phyloP scores from a whole-genome alignment of 1,140 invertebrate species.

The Gryon sp. region DNA sequence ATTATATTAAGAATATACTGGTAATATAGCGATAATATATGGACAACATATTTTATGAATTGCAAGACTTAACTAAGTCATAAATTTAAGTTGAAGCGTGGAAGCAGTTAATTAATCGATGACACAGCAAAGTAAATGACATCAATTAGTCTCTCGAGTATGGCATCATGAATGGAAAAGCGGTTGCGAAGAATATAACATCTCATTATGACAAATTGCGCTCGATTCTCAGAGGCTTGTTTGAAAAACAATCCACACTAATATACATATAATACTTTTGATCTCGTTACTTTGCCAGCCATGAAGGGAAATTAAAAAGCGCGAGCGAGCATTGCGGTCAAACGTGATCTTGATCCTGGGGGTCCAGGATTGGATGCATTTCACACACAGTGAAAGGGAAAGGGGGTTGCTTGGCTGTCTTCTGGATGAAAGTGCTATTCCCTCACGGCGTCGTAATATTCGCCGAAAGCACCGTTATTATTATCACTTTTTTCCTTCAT shows the following conservation, averaged over 20 bases:
- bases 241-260: conserved; percentile 39
- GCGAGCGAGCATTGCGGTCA: conserved; percentile 53
- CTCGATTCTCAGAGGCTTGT: conserved; percentile 36
- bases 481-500: conserved; percentile 22
- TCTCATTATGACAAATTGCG: conserved; percentile 47
- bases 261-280: conserved; percentile 61
- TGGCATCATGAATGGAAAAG: conserved; percentile 3
- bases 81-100: too few species aligned
- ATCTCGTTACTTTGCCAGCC: conserved; percentile 31
- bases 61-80: too few species aligned
- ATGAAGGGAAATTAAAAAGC: conserved; percentile 48
- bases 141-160: conserved; percentile 11
- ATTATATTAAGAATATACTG: too few species aligned
- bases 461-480: conserved; percentile 17
- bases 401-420: conserved; percentile 51
- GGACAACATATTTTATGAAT: too few species aligned
- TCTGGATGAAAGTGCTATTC: conserved; percentile 59
- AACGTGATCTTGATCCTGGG: conserved; percentile 62
- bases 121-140: neutral
- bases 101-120: conserved; percentile 14
- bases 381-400: conserved; percentile 65
- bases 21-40: too few species aligned
- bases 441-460: neutral
- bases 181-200: conserved; percentile 1
- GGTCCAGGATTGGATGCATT: conserved; percentile 48